Percentiles rank a stretch among this genome's conserved stretches.
These are phyloP conservation scores for Bradypodion ventrale DNA, from an alignment of 2,797 vertebrate genomes.

Conservation along the genomic window DNA sequence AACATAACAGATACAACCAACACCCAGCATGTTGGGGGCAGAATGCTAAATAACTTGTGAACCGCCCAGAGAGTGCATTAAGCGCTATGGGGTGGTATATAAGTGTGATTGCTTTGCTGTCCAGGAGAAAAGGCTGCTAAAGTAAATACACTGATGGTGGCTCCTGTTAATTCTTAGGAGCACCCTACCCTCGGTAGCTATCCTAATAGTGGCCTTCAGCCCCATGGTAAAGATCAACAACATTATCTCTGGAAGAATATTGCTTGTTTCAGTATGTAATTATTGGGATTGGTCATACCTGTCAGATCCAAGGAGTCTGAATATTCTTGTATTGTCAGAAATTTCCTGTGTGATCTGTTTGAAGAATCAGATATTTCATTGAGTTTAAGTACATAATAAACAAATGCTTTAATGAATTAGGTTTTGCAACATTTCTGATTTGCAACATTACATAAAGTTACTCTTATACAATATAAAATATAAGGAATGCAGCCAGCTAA, in stretches of 20 bases:
- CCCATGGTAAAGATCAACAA: neutral
- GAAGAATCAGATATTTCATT: too few relatives aligned
- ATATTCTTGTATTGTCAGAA: constrained; percentile 96
- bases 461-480: neutral
- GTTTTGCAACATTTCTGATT: neutral
- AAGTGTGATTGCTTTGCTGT: too few relatives aligned
- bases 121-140: neutral
- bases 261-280: neutral
- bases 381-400: too few relatives aligned
- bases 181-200: neutral
- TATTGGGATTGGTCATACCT: constrained; percentile 78
- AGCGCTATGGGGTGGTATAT: too few relatives aligned
- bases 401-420: neutral
- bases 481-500: neutral
- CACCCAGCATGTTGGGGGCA: too few relatives aligned
- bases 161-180: neutral
- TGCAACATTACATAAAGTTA: neutral
- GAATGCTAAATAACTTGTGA: too few relatives aligned
- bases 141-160: neutral
- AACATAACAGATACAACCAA: neutral
- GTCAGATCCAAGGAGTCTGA: constrained; percentile 97
- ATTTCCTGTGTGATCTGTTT: constrained; percentile 97
- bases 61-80: too few relatives aligned
- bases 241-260: neutral
- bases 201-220: neutral